Evolutionary conservation across 2,113 vertebrate species (phyloP), one percentile per base, ranked within the genome.

Genomic region (Cichladusa arquata): DNA sequence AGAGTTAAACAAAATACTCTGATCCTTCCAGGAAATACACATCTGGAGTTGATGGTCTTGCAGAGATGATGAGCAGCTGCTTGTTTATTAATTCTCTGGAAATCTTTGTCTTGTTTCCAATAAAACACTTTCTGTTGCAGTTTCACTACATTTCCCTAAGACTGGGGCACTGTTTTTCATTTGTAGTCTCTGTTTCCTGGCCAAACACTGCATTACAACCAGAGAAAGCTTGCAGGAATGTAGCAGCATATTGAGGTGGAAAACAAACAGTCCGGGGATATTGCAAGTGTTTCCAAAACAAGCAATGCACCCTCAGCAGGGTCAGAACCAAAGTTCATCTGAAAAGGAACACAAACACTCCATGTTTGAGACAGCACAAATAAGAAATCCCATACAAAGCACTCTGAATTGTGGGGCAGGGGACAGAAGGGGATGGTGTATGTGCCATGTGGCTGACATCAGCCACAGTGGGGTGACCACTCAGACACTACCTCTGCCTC

Each of bases 81-180:
- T 95, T 96, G 86, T 92, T 96, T 97, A 89, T 96, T 93, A 72
- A 92, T 93, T 79, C 84, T 76, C 66, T 82, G 78, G 84, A 95
- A 89, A 82, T 87, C 81, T 95, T 95, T 95, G 81, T 71, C 80
- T 85, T 79, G 73, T 65, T 97, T 97, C 91, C 94, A 95, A 28
- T 53, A 57, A 65, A 92, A 91, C 61, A 61, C 66, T 95, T 95
- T 95, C 78, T 91, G 65, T 89, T 50, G 10, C 12, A 61, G 88
- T 73, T 86, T 87, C 61, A 11, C 73, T 84, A 34, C 5, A 1
- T 54, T 91, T 92, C 69, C 44, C 77, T 45, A 13, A 53, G 70
- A 81, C 28, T 3, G 33, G 50, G 66, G 78, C 76, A 51, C 79
- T 96, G 95, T 14, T 95, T 87, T 87, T 57, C 78, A 82, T 95